A percentile compares a stretch with the other conserved stretches of the same genome.
phyloP scores from a whole-genome alignment of 2,888 invertebrate genomes.

The Athripsodes cinereus region DNA sequence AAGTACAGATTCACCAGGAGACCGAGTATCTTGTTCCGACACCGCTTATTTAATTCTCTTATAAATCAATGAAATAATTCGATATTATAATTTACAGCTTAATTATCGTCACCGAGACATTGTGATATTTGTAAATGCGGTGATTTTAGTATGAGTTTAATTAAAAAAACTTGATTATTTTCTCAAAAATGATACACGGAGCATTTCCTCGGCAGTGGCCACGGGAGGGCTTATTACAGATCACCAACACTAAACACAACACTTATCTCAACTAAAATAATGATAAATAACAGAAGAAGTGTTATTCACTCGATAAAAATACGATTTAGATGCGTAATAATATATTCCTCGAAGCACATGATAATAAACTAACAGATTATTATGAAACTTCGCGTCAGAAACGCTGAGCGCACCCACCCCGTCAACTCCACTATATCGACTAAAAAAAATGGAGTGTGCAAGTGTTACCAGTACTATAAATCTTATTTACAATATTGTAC shows the following conservation, averaged over 20 bases:
- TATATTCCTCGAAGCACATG: constrained; percentile 13
- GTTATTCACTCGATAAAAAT: constrained; percentile 9
- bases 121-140: not conserved
- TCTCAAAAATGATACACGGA: not conserved
- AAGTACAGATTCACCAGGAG: not conserved
- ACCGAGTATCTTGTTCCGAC: not conserved
- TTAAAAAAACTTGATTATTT: not conserved
- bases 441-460: constrained; percentile 14
- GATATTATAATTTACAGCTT: not conserved
- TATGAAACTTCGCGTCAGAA: constrained; percentile 12
- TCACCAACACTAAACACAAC: not conserved
- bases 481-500: no score
- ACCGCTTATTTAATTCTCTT: not conserved
- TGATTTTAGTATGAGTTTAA: not conserved
- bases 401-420: constrained; percentile 11
- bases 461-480: constrained; percentile 6
- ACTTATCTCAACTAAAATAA: not conserved
- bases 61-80: not conserved
- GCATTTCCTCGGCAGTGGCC: not conserved
- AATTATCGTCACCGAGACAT: not conserved
- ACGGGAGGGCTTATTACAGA: not conserved
- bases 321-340: constrained; percentile 5
- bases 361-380: constrained; percentile 16
- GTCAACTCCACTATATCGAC: constrained; percentile 9
- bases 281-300: not conserved